A percentile compares a stretch with the other conserved stretches of the same genome.
Conservation (phyloP, 2,797 vertebrate genomes). For the Eidolon dupreanum region DNA sequence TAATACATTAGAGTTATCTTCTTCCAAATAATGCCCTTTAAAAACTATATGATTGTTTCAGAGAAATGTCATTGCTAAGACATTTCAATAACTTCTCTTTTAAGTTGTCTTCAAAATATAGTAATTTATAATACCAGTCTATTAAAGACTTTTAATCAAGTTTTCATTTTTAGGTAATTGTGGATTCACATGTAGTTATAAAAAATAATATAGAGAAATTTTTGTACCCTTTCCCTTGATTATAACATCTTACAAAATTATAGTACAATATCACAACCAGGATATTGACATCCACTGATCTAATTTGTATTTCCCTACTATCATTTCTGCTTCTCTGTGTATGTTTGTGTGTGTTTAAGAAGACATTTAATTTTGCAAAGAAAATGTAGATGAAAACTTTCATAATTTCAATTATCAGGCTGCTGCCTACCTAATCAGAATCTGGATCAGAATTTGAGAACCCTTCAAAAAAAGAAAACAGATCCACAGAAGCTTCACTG, state of each 20-base stretch:
- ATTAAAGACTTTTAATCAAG: not conserved
- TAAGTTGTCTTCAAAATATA: not conserved
- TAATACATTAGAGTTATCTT: conserved; percentile 15
- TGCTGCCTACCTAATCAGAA: not conserved
- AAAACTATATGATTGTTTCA: conserved; percentile 1
- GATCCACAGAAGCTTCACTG: not conserved
- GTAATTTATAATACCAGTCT: not conserved
- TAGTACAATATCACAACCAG: not conserved
- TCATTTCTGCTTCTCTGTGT: not conserved
- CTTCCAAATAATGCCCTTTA: conserved; percentile 15
- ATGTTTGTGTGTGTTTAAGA: not conserved
- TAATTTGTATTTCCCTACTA: not conserved
- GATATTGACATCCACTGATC: not conserved
- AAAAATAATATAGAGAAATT: conserved; percentile 18
- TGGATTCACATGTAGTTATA: not conserved
- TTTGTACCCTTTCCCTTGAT: not conserved
- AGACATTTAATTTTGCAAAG: conserved; percentile 30
- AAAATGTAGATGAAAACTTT: not conserved
- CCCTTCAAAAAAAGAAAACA: not conserved
- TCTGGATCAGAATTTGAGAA: conserved; percentile 40
- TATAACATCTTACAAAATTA: not conserved
- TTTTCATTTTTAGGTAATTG: not conserved
- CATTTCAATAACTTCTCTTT: conserved; percentile 4
- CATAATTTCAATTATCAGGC: not conserved
- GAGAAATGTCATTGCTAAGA: conserved; percentile 18